These are phyloP conservation scores for Tenthredo livida DNA, from an alignment of 2,888 invertebrate species.

Conservation along the genomic window DNA sequence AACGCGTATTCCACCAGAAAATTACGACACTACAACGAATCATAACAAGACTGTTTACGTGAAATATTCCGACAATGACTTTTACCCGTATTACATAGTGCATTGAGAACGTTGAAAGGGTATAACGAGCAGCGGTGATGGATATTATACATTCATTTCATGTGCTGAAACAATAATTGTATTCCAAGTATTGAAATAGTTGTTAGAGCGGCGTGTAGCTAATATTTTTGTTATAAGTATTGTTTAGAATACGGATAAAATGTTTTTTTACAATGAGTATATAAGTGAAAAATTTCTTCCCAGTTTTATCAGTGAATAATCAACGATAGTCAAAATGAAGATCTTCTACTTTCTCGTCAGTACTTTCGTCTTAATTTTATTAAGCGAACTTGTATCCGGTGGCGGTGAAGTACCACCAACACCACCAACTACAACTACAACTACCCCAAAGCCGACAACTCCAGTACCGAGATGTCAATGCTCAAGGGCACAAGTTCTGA, in stretches of 20 bases:
- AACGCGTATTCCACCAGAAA: not conserved
- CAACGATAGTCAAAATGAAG: slow-evolving; percentile 4
- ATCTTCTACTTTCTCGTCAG: not conserved
- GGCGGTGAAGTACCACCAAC: not conserved
- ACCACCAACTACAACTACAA: no score
- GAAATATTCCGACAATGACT: slow-evolving; percentile 30
- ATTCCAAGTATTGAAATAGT: not conserved
- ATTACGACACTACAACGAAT: slow-evolving; percentile 17
- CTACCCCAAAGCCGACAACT: not conserved
- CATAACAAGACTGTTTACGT: slow-evolving; percentile 10
- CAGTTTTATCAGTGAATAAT: not conserved
- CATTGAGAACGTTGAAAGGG: not conserved
- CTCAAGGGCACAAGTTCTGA: no score
- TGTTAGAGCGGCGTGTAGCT: not conserved
- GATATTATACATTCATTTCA: not conserved
- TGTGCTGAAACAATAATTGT: not conserved
- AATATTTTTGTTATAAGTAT: slow-evolving; percentile 12
- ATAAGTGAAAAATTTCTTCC: not conserved
- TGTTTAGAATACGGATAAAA: not conserved
- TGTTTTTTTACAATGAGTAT: not conserved
- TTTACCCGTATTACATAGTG: slow-evolving; percentile 36
- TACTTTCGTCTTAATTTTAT: not conserved
- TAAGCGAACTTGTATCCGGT: not conserved
- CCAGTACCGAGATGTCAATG: no score
- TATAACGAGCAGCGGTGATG: not conserved